These are phyloP conservation scores for Leptoteleia sp. DNA, from an alignment of 1,140 invertebrate species.

Conservation along the genomic window DNA sequence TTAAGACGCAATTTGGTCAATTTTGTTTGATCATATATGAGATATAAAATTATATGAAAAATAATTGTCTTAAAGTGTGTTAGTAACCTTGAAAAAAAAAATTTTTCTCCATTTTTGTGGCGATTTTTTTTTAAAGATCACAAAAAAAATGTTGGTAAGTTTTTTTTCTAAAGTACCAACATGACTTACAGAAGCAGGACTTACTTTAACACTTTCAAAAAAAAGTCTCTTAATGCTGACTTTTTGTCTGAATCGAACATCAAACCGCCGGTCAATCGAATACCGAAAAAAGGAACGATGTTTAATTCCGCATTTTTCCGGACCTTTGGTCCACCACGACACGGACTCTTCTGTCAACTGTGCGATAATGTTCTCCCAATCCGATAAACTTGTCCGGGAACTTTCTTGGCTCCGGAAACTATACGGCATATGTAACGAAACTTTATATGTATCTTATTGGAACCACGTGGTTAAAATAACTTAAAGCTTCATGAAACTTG, in stretches of 20 bases:
- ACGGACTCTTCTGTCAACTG: slow-evolving; percentile 46
- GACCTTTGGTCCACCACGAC: slow-evolving; percentile 11
- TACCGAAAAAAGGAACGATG: neutral
- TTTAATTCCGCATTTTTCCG: slow-evolving; percentile 14
- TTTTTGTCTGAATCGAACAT: neutral
- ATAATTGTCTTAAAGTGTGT: no score
- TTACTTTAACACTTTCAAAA: no score
- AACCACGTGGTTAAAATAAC: slow-evolving; percentile 61
- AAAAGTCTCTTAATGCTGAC: no score
- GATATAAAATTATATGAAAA: no score
- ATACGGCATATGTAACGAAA: slow-evolving; percentile 52
- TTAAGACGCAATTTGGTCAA: no score
- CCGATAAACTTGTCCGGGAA: slow-evolving; percentile 58
- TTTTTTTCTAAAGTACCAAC: no score
- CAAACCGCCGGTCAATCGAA: neutral
- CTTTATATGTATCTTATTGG: slow-evolving; percentile 63
- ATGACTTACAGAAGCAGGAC: no score
- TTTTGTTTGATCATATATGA: no score
- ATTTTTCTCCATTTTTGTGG: no score
- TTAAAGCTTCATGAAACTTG: slow-evolving; percentile 52
- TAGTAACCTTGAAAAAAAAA: no score
- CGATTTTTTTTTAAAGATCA: no score
- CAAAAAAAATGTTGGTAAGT: no score
- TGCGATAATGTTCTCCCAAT: slow-evolving; percentile 56
- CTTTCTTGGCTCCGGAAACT: slow-evolving; percentile 55